A percentile compares a stretch with the other conserved stretches of the same genome.
Conservation (phyloP, 2,113 vertebrate species). For the Cyprinodon variegatus region DNA sequence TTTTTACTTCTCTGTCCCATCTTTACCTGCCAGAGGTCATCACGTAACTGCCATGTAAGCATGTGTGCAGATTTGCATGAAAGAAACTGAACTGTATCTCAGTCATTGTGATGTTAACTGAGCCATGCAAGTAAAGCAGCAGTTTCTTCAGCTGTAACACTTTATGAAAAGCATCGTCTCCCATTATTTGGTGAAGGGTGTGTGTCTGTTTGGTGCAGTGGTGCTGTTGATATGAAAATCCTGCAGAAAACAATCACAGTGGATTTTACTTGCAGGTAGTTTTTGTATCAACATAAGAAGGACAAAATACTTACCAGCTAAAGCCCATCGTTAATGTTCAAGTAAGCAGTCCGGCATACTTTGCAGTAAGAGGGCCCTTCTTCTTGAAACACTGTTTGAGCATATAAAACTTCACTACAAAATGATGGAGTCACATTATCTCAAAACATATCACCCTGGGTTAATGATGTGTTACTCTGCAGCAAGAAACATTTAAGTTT, state of each 20-base stretch:
- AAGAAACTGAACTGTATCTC: background rate
- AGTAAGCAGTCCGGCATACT: too few relatives aligned
- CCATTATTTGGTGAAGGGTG: background rate
- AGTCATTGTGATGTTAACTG: conserved; percentile 8
- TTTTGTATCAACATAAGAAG: background rate
- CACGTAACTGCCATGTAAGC: background rate
- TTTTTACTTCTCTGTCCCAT: conserved; percentile 10
- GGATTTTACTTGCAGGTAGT: background rate
- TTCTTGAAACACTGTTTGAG: conserved; percentile 2
- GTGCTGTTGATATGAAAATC: conserved; percentile 1
- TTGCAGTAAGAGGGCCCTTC: background rate
- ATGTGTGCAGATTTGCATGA: conserved; percentile 22
- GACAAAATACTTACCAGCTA: background rate
- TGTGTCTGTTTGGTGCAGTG: conserved; percentile 1
- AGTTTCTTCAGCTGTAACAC: background rate
- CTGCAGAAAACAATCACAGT: background rate
- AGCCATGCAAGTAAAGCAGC: conserved; percentile 34
- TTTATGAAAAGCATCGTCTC: background rate
- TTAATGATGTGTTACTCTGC: conserved; percentile 18
- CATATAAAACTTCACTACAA: conserved; percentile 12
- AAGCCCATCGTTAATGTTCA: background rate
- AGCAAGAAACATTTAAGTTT: conserved; percentile 16
- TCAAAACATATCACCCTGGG: conserved; percentile 11
- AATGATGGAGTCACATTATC: conserved; percentile 19
- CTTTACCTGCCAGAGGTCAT: conserved; percentile 12